These are phyloP conservation scores for Acleris sparsana DNA, from an alignment of 2,888 invertebrate species.

Conservation along the genomic window DNA sequence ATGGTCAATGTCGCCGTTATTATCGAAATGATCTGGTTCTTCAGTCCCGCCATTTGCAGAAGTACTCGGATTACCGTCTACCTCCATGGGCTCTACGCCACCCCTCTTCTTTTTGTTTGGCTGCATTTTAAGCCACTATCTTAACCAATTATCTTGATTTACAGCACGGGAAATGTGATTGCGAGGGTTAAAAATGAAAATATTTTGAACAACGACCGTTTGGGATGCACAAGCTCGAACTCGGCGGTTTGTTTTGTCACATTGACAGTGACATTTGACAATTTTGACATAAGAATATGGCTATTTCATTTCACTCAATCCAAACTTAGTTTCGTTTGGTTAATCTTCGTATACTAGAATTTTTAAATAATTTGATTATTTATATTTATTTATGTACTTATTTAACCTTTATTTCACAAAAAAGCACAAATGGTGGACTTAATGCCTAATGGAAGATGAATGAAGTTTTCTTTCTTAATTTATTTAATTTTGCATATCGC, in stretches of 20 bases:
- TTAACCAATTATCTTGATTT: conserved; percentile 11
- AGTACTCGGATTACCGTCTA: conserved; percentile 55
- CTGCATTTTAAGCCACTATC: conserved; percentile 50
- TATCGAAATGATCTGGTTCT: conserved; percentile 42
- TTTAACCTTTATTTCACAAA: too few species aligned
- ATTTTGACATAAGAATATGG: background rate
- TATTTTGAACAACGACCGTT: conserved; percentile 35
- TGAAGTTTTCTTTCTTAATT: too few species aligned
- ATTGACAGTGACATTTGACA: conserved; percentile 12
- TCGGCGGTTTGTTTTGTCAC: conserved; percentile 1
- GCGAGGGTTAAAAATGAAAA: conserved; percentile 5
- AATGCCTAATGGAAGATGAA: too few species aligned
- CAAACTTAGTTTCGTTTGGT: background rate
- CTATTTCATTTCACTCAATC: background rate
- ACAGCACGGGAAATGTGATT: background rate
- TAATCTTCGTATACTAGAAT: background rate
- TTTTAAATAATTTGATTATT: too few species aligned
- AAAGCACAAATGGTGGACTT: too few species aligned
- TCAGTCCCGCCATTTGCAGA: conserved; percentile 42
- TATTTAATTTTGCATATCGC: too few species aligned
- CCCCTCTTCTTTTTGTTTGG: conserved; percentile 58
- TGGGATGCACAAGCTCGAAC: conserved; percentile 24
- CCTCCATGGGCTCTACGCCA: conserved; percentile 70
- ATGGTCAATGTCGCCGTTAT: conserved; percentile 65
- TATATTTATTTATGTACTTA: too few species aligned